phyloP scores from a whole-genome alignment of 1,140 invertebrate genomes.

The Chrysomallon squamiferum region DNA sequence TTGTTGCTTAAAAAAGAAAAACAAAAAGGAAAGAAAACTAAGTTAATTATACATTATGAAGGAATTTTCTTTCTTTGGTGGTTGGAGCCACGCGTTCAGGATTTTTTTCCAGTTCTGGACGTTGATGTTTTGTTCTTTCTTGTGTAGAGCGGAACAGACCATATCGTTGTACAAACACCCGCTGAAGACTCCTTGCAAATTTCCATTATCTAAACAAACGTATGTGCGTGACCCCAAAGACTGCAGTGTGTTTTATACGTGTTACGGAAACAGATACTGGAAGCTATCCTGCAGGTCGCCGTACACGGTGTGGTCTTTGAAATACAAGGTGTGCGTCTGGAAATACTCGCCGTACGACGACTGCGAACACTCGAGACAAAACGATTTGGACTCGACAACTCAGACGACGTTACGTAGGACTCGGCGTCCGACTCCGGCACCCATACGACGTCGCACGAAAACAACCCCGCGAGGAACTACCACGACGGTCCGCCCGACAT shows the following conservation, averaged over 20 bases:
- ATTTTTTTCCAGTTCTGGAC: too few species aligned
- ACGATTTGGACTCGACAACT: neutral
- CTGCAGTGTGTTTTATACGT: slow-evolving; percentile 27
- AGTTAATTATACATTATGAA: too few species aligned
- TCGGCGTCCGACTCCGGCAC: neutral
- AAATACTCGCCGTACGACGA: slow-evolving; percentile 24
- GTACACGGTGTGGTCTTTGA: slow-evolving; percentile 22
- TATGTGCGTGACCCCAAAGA: slow-evolving; percentile 19
- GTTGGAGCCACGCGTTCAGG: too few species aligned
- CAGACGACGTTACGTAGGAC: neutral
- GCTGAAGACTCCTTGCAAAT: slow-evolving; percentile 5
- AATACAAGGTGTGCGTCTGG: slow-evolving; percentile 30
- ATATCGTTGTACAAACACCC: slow-evolving; percentile 11
- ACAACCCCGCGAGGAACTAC: neutral
- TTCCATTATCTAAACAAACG: slow-evolving; percentile 5
- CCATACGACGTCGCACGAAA: neutral
- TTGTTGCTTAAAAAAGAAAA: too few species aligned
- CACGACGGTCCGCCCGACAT: too few species aligned
- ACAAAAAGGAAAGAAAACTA: too few species aligned
- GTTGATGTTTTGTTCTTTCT: too few species aligned
- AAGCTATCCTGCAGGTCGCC: slow-evolving; percentile 12
- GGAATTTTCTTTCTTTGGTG: too few species aligned
- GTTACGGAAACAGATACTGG: slow-evolving; percentile 20
- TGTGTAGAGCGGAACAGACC: neutral
- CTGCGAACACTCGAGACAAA: slow-evolving; percentile 8